Base-by-base conservation (phyloP, 2,113 vertebrate species). In the Dicentrarchus labrax region DNA sequence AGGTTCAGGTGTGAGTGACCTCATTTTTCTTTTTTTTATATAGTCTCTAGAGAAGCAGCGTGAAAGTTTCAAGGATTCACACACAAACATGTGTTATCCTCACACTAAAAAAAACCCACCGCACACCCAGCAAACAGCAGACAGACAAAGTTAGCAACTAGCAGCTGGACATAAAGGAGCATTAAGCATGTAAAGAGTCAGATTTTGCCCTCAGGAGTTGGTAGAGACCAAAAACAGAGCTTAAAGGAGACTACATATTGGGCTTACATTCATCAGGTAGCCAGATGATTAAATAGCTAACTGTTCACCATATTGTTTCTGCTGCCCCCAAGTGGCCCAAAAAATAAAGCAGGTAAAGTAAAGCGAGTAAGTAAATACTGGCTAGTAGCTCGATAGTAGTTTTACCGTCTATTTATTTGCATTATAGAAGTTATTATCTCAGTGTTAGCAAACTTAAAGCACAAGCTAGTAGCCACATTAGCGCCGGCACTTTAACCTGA, bases 21-120 rank as follows among this genome's bases (percentile, higher is more conserved):
- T 90, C 85, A 89, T 86, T 92, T 82, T 89, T 30, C 4, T 30
- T 30, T 30, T n/a, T n/a, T n/a, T n/a, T n/a, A n/a, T n/a, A n/a
- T 75, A 57, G 75, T 72, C 83, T 71, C 69, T 70, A 53, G 54
- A 78, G 61, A 38, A 51, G n/a, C 36, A 30, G 51, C 5, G 2
- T 6, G 21, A 80, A 69, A 22, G 39, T 22, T 57, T 78, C 73
- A 72, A 69, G 38, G 75, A 56, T 56, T 75, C 65, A 56, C 65
- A 74, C 74, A 64, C 24, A 74, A n/a, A 64, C 48, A 47, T 36
- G 47, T 43, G 60, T 66, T 59, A 17, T 17, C 11, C 43, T 15
- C 36, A 30, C 12, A 54, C 59, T 24, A 1, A 3, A 65, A 22
- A 16, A 15, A 50, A 19, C 21, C n/a, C 39, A 22, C 62, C 39